Base-by-base conservation (phyloP, 1,140 invertebrate species). In the Aphelenchoides fujianensis region DNA sequence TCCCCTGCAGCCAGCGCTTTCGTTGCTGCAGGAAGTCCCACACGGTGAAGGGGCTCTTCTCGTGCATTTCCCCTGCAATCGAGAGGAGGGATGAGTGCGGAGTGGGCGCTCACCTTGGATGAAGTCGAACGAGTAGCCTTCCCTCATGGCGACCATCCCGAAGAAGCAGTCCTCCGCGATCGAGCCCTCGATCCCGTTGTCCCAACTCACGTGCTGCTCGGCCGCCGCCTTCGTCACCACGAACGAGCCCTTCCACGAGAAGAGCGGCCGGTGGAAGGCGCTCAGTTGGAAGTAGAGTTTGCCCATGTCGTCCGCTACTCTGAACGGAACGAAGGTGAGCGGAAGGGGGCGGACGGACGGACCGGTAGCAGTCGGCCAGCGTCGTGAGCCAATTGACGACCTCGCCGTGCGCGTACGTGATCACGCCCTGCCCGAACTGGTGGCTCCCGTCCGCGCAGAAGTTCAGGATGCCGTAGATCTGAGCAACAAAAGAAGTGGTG, bases 101-200 rank as follows among this genome's bases (percentile, higher is more conserved):
- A n/a, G n/a, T n/a, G n/a, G n/a, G n/a, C n/a, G n/a, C n/a, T n/a
- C n/a, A 23, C 76, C 93, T 83, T 95, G 92, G 71, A 96, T 89
- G 85, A 95, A 95, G 81, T 93, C 92, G 83, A 95, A 95, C 0
- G 90, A 89, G 70, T 79, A 84, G 34, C 81, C 81, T 52, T 84
- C 75, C 12, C 77, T 69, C 66, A 76, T 81, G 0, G 94, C 95
- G 71, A 91, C 90, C 91, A 97, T 94, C 0, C 92, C 92, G 87
- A 97, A 97, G 84, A 90, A 97, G 83, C 93, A 96, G 85, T 97
- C 95, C 85, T 97, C 94, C 30, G 95, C 94, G n/a, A 97, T 92
- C 0, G 93, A 95, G 32, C 94, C 94, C 85, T 96, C 93, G 57
- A 92, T 87, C 3, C 94, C 94, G 85, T 96, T 94, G 85, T 97